Percentiles rank a stretch among this genome's conserved stretches.
Conservation (phyloP, 2,888 invertebrate genomes). For the Drosophila silvestris region DNA sequence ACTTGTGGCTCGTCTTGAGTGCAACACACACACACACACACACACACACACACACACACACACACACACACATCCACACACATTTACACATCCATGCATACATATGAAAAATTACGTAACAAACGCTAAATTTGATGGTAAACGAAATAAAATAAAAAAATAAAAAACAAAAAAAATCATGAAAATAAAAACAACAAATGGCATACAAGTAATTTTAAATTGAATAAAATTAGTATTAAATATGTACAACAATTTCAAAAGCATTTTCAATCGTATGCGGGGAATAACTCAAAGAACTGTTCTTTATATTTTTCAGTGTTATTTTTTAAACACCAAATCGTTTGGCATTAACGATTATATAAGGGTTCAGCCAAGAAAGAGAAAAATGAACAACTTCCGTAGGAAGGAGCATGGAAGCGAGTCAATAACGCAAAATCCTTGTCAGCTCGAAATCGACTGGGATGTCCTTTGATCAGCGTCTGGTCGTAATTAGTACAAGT, state of each 20-base stretch:
- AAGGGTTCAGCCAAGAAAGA: not conserved
- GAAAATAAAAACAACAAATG: slow-evolving; percentile 45
- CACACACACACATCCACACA: slow-evolving; percentile 7
- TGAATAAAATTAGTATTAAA: slow-evolving; percentile 79
- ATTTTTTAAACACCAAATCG: not conserved
- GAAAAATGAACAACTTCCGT: not conserved
- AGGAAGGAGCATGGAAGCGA: no score
- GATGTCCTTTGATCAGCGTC: not conserved
- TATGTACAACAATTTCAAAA: slow-evolving; percentile 68
- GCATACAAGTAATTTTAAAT: slow-evolving; percentile 79
- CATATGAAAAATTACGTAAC: slow-evolving; percentile 55
- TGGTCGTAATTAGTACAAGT: not conserved
- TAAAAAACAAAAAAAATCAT: slow-evolving; percentile 4
- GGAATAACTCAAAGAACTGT: not conserved
- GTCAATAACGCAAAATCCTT: not conserved
- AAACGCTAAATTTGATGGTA: slow-evolving; percentile 55
- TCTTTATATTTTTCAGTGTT: not conserved
- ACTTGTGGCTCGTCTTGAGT: slow-evolving; percentile 12
- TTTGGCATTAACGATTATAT: not conserved
- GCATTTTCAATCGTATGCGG: slow-evolving; percentile 23
- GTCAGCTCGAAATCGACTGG: not conserved
- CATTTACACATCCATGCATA: slow-evolving; percentile 16
- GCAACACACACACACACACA: slow-evolving; percentile 10
- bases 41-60: slow-evolving; percentile 13
- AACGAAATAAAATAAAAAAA: slow-evolving; percentile 35